Base-by-base conservation (phyloP, 2,888 invertebrate species). In the Macropis europaea region DNA sequence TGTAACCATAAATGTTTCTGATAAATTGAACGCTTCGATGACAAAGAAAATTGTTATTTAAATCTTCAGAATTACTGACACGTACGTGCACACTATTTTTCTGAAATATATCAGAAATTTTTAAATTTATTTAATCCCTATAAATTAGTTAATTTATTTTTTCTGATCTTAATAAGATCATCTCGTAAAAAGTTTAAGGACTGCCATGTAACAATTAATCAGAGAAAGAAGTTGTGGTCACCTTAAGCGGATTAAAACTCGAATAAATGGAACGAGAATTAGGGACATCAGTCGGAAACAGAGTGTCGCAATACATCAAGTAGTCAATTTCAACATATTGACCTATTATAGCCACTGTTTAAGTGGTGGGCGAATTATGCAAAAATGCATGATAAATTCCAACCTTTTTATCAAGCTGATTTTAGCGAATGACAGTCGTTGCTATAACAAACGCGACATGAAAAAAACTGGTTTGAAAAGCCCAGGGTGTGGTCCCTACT, bases 381-480 rank as follows among this genome's bases (percentile, higher is more conserved):
- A 68, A 68, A 17, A 2, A 7, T 1, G 13, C 15, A 28, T 52
- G 53, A 13, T 15, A 32, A 69, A 64, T 30, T 38, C 17, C 7
- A 30, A n/a, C 2, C 9, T 30, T 13, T 24, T 61, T 42, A 28
- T 43, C n/a, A 9, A 24, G 13, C 59, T 24, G 26, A 38, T 15
- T 43, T 15, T n/a, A 9, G 11, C 17, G 7, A 24, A 3, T 7
- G 28, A 28, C 17, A 6, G 32, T 5, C 22, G 5, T 62, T 17
- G 28, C 54, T 26, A 22, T 13, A n/a, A n/a, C 36, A n/a, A 54
- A 68, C 47, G 60, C 50, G 75, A 76, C 78, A 74, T 73, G 54
- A 19, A 75, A 81, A 74, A 72, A 79, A 77, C 79, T 71, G 75
- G 77, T 74, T 64, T 59, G 59, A 48, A 43, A 64, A 64, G 32